Evolutionary conservation across 2,888 invertebrate species (phyloP), one percentile per base, ranked within the genome.

Genomic region (Noctua janthe): DNA sequence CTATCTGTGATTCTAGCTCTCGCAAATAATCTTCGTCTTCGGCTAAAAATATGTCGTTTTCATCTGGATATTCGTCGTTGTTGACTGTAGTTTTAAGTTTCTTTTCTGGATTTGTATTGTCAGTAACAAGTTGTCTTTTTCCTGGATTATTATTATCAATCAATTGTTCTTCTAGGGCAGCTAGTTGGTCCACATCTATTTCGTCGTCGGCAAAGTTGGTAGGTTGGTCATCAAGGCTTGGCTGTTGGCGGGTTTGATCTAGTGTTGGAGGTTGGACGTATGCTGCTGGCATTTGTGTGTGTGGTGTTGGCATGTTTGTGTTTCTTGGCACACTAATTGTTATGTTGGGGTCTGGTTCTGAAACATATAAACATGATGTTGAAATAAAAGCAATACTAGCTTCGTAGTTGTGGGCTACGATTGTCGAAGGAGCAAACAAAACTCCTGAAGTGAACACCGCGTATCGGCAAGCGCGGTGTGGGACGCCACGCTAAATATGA

Each of bases 11-110:
- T 90, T 96, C 96, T 11, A 96, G 85, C 80, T 95, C 95, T 77
- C 91, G 91, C 13, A 95, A 90, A 86, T 95, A 94, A 15, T 96
- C 96, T 69, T 96, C 96, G 67, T 96, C 95, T 91, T 96, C 95
- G 4, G 89, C 90, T 4, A 92, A 89, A 20, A 94, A 91, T 59
- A 95, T 51, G 62, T 96, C 95, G 54, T 93, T 87, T 20, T 95
- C 94, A 51, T 94, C 93, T 0, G 94, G 95, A 78, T 94, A 95
- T 66, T 95, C 94, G 7, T 94, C 93, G 6, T 86, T 92, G 78
- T 93, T 93, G 0, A 67, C 69, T 35, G 79, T 76, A 0, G 91
- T 91, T 91, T 94, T 96, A 0, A 92, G 51, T 91, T 93, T 95
- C 85, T 96, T 96, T 72, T 94, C 95, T 4, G 95, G 94, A 74